Base-by-base conservation (phyloP, 2,888 invertebrate genomes). In the Conchocele bisecta region DNA sequence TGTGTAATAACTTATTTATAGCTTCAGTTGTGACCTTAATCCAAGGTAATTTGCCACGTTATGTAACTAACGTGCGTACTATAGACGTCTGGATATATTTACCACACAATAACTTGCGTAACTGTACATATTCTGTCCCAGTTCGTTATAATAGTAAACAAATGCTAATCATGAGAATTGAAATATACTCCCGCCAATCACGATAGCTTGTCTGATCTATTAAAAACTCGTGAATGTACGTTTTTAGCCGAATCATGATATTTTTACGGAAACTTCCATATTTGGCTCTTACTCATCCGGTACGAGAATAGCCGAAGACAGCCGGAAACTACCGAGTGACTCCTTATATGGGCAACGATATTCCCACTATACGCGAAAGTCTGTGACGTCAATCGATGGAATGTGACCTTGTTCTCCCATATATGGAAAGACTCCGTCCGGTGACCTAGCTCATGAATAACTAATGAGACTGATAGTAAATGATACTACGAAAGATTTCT, bases 381-480 rank as follows among this genome's bases (percentile, higher is more conserved):
- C 46, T 54, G 61, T 76, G 79, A 83, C 82, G 81, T 83, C 81
- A 81, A 70, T 67, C 37, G 58, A 42, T 51, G 79, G 81, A 76
- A 81, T 79, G 71, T 67, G 77, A 60, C 79, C 81, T 84, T 83
- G 81, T 79, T 58, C 65, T 84, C 58, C 86, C 88, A 83, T 83
- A 87, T 86, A 85, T 80, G 88, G 88, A 75, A 81, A 81, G 78
- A 75, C 67, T 64, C 77, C 75, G 72, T 73, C 81, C 83, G 76
- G 78, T 71, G 68, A 70, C 60, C 64, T 61, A 39, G 31, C 35
- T 39, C 50, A 58, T 64, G 51, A 37, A 66, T 48, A 63, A 61
- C 17, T 64, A 64, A 60, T 51, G 63, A 69, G 53, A n/a, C n/a
- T 48, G 41, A 64, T 53, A 64, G 50, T 70, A 58, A 41, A 39